Conservation (phyloP, 2,888 invertebrate genomes). For the Hemaris fuciformis region DNA sequence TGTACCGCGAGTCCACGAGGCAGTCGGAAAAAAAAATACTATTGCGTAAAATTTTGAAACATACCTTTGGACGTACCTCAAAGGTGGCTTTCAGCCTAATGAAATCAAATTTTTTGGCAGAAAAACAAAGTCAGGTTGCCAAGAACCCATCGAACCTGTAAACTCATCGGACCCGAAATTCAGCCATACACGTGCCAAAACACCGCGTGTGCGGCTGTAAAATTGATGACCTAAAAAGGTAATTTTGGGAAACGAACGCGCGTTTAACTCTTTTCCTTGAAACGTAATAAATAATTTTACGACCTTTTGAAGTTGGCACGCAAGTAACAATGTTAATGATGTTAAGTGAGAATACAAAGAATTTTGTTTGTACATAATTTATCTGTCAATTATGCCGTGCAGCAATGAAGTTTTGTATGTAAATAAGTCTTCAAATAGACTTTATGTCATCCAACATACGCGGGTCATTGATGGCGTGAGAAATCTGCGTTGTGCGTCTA, state of each 20-base stretch:
- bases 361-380: neutral
- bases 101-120: neutral
- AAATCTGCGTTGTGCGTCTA: neutral
- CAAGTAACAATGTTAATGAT: slow-evolving; percentile 13
- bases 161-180: neutral
- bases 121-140: no score
- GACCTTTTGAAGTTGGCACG: slow-evolving; percentile 16
- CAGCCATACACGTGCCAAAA: slow-evolving; percentile 1
- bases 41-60: no score
- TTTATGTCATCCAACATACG: neutral
- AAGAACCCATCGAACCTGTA: neutral
- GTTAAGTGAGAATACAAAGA: neutral
- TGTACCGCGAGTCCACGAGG: no score
- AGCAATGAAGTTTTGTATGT: no score
- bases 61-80: neutral
- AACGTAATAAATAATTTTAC: slow-evolving; percentile 7
- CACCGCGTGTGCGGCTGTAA: neutral
- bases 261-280: slow-evolving; percentile 25
- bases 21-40: no score
- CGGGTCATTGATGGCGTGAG: neutral
- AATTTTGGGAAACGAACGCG: slow-evolving; percentile 8
- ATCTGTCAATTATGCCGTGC: neutral
- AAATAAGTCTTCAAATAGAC: no score
- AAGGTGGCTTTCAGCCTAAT: neutral
- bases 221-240: neutral